phyloP scores from a whole-genome alignment of 2,888 invertebrate species.

The Euplagia quadripunctaria region DNA sequence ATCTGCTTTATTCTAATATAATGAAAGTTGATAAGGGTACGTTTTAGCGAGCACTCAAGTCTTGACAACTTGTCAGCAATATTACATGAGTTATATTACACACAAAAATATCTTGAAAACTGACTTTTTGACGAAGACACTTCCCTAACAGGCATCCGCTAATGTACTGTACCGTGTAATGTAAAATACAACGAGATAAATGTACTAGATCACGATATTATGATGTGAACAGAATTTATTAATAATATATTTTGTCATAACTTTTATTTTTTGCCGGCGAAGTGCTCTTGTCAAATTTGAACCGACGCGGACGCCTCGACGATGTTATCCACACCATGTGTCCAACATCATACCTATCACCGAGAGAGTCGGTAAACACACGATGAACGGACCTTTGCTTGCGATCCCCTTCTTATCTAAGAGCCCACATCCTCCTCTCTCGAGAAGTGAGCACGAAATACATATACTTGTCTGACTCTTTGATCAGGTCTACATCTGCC shows the following conservation, averaged over 20 bases:
- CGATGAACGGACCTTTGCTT: too few relatives aligned
- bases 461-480: too few relatives aligned
- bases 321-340: too few relatives aligned
- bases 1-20: neutral
- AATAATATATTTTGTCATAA: neutral
- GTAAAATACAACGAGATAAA: slow-evolving; percentile 1
- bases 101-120: neutral
- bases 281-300: neutral
- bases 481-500: too few relatives aligned
- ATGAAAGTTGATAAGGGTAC: neutral
- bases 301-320: neutral
- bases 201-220: neutral
- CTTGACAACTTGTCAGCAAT: neutral
- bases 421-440: too few relatives aligned
- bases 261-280: neutral
- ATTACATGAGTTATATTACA: neutral
- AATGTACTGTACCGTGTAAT: too few relatives aligned
- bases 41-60: neutral
- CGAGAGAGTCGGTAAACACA: too few relatives aligned
- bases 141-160: neutral
- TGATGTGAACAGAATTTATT: neutral
- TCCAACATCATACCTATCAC: too few relatives aligned
- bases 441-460: too few relatives aligned
- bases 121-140: neutral
- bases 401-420: too few relatives aligned